A percentile compares a stretch with the other conserved stretches of the same genome.
phyloP scores from a whole-genome alignment of 2,888 invertebrate species.

The Cosmorhoe ocellata region DNA sequence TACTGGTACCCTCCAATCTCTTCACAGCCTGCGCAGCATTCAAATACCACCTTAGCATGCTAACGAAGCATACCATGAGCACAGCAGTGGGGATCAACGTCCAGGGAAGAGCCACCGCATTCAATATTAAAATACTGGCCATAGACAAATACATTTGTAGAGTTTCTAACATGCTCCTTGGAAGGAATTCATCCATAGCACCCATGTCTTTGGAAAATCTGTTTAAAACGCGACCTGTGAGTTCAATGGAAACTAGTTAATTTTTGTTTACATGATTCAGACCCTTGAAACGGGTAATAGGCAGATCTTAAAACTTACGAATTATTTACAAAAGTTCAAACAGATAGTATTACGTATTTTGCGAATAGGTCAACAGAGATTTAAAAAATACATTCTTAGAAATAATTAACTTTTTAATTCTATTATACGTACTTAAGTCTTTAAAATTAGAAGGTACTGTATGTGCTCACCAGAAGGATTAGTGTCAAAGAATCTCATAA shows the following conservation, averaged over 20 bases:
- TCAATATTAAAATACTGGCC: constrained; percentile 61
- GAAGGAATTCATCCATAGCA: constrained; percentile 88
- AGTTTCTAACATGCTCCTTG: constrained; percentile 85
- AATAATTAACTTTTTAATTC: too few relatives aligned
- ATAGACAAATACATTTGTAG: constrained; percentile 77
- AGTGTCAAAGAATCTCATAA: constrained; percentile 89
- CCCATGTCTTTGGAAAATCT: constrained; percentile 93
- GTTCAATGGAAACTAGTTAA: too few relatives aligned
- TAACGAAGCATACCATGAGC: constrained; percentile 81
- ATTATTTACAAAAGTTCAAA: too few relatives aligned
- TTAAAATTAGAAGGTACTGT: too few relatives aligned
- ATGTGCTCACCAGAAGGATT: constrained; percentile 87
- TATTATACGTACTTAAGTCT: too few relatives aligned
- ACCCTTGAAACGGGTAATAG: too few relatives aligned
- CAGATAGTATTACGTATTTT: too few relatives aligned
- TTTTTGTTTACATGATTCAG: too few relatives aligned
- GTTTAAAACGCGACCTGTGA: constrained; percentile 84
- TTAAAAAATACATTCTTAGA: too few relatives aligned
- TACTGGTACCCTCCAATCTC: constrained; percentile 86
- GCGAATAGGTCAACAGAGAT: too few relatives aligned
- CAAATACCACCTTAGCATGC: constrained; percentile 86
- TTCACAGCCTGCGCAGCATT: constrained; percentile 89
- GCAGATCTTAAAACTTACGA: too few relatives aligned
- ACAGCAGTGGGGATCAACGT: constrained; percentile 66
- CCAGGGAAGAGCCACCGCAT: constrained; percentile 68